These are phyloP conservation scores for Helobdella robusta DNA, from an alignment of 2,888 invertebrate species.

Conservation along the genomic window DNA sequence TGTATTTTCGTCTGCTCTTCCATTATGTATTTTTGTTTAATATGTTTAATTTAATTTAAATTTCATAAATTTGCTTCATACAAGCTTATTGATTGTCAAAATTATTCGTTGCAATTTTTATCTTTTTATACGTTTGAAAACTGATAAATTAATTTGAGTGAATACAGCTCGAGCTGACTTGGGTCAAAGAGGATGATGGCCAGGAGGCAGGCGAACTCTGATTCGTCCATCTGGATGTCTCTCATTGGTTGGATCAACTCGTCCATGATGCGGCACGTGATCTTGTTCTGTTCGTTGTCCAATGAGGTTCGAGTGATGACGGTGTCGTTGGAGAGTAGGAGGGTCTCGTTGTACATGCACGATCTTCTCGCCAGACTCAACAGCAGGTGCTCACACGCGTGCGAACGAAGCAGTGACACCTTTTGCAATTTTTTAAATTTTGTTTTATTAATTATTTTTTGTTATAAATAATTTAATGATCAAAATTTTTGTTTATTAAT, in stretches of 20 bases:
- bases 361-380: slow-evolving; percentile 87
- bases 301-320: slow-evolving; percentile 67
- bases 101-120: too few species aligned
- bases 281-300: slow-evolving; percentile 27
- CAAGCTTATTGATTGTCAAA: too few species aligned
- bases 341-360: slow-evolving; percentile 77
- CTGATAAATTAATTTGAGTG: neutral
- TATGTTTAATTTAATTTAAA: too few species aligned
- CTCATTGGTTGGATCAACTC: slow-evolving; percentile 87
- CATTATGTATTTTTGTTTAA: too few species aligned
- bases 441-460: neutral
- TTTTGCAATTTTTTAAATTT: slow-evolving; percentile 40
- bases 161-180: slow-evolving; percentile 22
- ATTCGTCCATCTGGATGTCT: slow-evolving; percentile 89
- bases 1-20: too few species aligned
- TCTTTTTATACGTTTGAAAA: too few species aligned
- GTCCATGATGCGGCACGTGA: slow-evolving; percentile 87
- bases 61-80: too few species aligned
- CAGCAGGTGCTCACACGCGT: slow-evolving; percentile 87
- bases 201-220: slow-evolving; percentile 94
- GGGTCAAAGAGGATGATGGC: slow-evolving; percentile 98
- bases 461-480: neutral
- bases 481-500: neutral
- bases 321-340: slow-evolving; percentile 88
- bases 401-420: slow-evolving; percentile 84